Evolutionary conservation across 2,888 invertebrate genomes (phyloP).

Genomic region (Smittia aterrima): DNA sequence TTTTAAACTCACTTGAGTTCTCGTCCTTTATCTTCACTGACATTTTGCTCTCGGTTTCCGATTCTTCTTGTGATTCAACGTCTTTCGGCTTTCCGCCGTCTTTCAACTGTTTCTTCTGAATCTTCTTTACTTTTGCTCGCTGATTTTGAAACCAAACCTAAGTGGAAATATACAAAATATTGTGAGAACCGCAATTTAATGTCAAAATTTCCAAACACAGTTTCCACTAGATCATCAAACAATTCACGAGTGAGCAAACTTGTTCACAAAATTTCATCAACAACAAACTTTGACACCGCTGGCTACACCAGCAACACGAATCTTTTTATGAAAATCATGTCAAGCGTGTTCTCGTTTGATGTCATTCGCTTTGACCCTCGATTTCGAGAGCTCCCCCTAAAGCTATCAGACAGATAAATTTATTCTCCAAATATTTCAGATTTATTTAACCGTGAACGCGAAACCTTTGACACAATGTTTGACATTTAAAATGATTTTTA

Average conservation of each 20-base stretch:
- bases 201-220: conserved; percentile 27
- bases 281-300: too few species aligned
- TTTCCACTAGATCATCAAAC: conserved; percentile 21
- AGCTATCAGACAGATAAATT: too few species aligned
- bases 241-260: conserved; percentile 25
- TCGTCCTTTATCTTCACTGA: conserved; percentile 61
- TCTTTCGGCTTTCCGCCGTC: conserved; percentile 53
- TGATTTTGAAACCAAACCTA: conserved; percentile 68
- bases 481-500: background rate
- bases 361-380: too few species aligned
- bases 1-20: conserved; percentile 58
- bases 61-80: conserved; percentile 56
- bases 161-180: conserved; percentile 23
- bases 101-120: conserved; percentile 63
- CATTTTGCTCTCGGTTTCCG: conserved; percentile 54
- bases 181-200: conserved; percentile 6
- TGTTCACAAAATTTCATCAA: too few species aligned
- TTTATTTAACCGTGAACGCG: too few species aligned
- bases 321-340: too few species aligned
- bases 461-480: too few species aligned
- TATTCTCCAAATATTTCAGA: too few species aligned
- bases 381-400: too few species aligned
- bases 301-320: too few species aligned
- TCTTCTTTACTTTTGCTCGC: conserved; percentile 65
- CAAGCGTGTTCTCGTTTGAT: too few species aligned